Evolutionary conservation across 2,797 vertebrate genomes (phyloP).

Genomic region (Cephalopachus bancanus): DNA sequence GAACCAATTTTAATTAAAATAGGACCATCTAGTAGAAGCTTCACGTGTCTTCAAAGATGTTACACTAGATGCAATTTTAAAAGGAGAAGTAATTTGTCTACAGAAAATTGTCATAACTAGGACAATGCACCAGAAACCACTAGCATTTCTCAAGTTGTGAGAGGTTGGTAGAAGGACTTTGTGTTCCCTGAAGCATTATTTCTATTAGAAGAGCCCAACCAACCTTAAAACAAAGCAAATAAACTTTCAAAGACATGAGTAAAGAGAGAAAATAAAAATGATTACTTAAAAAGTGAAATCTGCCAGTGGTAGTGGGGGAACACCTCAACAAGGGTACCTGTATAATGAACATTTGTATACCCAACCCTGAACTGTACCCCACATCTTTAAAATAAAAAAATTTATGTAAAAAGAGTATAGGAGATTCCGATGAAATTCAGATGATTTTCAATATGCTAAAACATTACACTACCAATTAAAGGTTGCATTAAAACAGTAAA

Average conservation of each 20-base stretch:
- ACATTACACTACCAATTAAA: not conserved
- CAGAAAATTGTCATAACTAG: constrained; percentile 36
- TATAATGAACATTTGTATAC: too few relatives aligned
- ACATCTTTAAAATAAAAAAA: too few relatives aligned
- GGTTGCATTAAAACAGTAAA: not conserved
- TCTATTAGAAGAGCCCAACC: not conserved
- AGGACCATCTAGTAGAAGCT: constrained; percentile 19
- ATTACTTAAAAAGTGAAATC: not conserved
- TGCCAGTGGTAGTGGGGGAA: too few relatives aligned
- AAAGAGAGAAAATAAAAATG: constrained; percentile 4
- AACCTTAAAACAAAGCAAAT: not conserved
- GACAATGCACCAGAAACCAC: not conserved
- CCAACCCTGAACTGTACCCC: too few relatives aligned
- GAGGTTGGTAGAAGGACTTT: not conserved
- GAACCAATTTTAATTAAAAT: constrained; percentile 64
- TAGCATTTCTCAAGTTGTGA: not conserved
- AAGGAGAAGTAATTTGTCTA: constrained; percentile 34
- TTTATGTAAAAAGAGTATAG: not conserved
- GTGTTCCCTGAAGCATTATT: not conserved
- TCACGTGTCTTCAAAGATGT: constrained; percentile 47
- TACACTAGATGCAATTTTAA: not conserved
- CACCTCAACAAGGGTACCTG: too few relatives aligned
- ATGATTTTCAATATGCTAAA: not conserved
- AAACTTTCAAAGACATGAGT: not conserved
- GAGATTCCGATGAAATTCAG: not conserved